Evolutionary conservation across 2,113 vertebrate genomes (phyloP), one percentile per base, ranked within the genome.

Genomic region (Psephotus haematonotus): DNA sequence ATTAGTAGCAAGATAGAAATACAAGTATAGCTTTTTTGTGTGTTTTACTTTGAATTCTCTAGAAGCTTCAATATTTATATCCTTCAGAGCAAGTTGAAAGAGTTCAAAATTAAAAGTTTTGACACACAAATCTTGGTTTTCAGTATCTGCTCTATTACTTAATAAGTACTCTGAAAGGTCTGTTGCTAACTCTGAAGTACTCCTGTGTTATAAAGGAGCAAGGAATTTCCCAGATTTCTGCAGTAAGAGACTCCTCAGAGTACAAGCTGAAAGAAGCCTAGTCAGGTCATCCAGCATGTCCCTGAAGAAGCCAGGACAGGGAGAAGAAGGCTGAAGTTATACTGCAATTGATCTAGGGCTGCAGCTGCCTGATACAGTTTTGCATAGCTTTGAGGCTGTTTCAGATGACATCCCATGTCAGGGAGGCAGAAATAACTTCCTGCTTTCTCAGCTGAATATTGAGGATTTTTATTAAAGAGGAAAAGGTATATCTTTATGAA

Each of bases 361-460:
- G 81, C 69, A 91, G 68, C 27, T 39, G 69, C 17, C 69, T 92
- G 74, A 78, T 94, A 87, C 14, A n/a, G 29, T 82, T 95, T 72
- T 77, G 71, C 89, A 82, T 87, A 89, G 69, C 81, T 93, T 87
- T 92, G 70, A 93, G 62, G 22, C 68, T 92, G 33, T 81, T 91
- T 89, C 78, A 91, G 91, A 87, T 0, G 1, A 52, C 9, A 1
- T 87, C 62, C 64, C 5, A 10, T 87, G 57, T 91, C 57, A 59
- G 55, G 76, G 33, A 84, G 55, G 59, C 50, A 53, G 86, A 75
- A 94, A 82, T 86, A 92, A 92, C 72, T 87, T 92, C 57, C 60
- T 93, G 44, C 77, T 79, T 95, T 91, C 77, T 95, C 83, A 79
- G 81, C 55, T 89, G 55, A 92, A 89, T 87, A 68, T 68, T 92